Evolutionary conservation across 2,113 vertebrate species (phyloP).

Genomic region (Phylloscopus trochilus): DNA sequence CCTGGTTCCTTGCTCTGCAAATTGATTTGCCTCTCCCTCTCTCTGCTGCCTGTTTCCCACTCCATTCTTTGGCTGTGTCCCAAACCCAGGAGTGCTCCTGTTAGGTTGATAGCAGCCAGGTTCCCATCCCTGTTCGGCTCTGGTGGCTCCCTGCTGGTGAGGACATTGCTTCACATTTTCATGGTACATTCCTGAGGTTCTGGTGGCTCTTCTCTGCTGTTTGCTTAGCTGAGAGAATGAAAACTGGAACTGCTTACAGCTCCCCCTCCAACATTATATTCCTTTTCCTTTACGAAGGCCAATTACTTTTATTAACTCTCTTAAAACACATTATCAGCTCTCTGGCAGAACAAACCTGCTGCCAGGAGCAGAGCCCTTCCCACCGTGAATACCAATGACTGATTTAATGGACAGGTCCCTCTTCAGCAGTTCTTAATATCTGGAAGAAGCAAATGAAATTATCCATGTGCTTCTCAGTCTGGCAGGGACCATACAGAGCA

Average conservation of each 20-base stretch:
- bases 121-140: background rate
- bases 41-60: background rate
- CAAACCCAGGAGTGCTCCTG: background rate
- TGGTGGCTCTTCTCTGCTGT: background rate
- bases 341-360: background rate
- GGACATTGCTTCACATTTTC: fast-evolving
- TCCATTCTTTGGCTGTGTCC: background rate
- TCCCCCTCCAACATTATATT: background rate
- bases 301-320: conserved; percentile 26
- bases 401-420: background rate
- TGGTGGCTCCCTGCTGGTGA: background rate
- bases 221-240: background rate
- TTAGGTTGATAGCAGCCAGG: background rate
- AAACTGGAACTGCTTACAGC: background rate
- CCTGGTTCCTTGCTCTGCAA: background rate
- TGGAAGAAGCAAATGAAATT: background rate
- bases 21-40: background rate
- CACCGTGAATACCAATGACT: background rate
- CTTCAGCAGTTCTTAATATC: background rate
- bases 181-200: background rate
- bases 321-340: background rate
- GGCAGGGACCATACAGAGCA: background rate
- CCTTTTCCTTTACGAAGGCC: background rate
- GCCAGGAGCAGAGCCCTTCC: background rate
- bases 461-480: background rate